Base-by-base conservation (phyloP, 2,797 vertebrate genomes). In the Gymnothorax javanicus region DNA sequence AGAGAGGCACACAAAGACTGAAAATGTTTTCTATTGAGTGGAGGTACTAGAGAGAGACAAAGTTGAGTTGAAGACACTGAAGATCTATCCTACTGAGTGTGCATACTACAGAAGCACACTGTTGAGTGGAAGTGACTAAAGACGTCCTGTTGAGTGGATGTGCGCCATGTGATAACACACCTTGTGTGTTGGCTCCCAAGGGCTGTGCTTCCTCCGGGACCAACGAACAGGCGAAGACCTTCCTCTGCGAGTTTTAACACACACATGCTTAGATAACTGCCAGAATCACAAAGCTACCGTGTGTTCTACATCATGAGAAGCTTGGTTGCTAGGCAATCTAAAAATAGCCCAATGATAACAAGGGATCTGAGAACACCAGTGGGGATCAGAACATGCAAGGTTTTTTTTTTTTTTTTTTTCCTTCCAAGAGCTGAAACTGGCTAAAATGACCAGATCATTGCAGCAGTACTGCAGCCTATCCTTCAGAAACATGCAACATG, bases 201-300 rank as follows among this genome's bases (percentile, higher is more conserved):
- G 62, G 97, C 96, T 83, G 98, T 98, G 84, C 98, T 97, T 88
- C 98, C 98, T 83, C 97, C 98, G 88, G 98, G 98, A 81, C 98
- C 98, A 69, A 99, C 98, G 95, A 99, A 99, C 90, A 99, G 91
- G 88, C 98, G 96, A 86, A 99, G 96, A 67, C 98, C 98, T 94
- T 99, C 98, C 91, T 99, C 98, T 99, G 93, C 59, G 92, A 89
- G 79, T 90, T 17, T 71, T 56, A 69, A 87, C 54, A 87, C n/a
- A 90, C 57, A 33, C 71, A 64, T 20, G 23, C 60, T 64, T 67
- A 67, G 23, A n/a, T 67, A 67, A 67, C 64, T 25, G 23, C 64
- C 64, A 58, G 9, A 57, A 83, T 57, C 4, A 7, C 25, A 54
- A 50, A 86, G 58, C 6, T 9, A 13, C 23, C 82, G 67, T 89